These are phyloP conservation scores for Conops quadrifasciatus DNA, from an alignment of 2,888 invertebrate genomes.

Conservation along the genomic window DNA sequence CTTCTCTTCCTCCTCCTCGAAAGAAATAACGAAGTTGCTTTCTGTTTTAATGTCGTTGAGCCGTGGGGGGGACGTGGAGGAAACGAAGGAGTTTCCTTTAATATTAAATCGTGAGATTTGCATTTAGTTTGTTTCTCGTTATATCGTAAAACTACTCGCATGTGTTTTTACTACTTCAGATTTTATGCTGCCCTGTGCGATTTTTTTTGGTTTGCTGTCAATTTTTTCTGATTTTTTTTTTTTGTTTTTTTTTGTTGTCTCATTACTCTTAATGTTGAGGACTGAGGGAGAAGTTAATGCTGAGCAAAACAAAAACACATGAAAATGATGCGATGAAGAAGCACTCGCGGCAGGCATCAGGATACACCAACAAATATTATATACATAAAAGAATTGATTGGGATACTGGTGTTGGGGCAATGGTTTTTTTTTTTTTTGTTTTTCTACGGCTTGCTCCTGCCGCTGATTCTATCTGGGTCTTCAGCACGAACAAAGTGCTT, in stretches of 20 bases:
- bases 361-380: background rate
- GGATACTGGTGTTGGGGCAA: background rate
- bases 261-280: too few species aligned
- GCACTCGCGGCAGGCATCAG: too few species aligned
- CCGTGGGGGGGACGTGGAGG: background rate
- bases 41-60: too few species aligned
- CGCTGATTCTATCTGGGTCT: background rate
- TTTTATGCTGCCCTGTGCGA: background rate
- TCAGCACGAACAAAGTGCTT: too few species aligned
- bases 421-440: background rate
- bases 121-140: constrained; percentile 2
- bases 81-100: background rate
- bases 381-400: background rate
- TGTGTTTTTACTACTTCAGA: background rate
- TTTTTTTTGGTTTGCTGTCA: background rate
- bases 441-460: background rate
- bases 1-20: too few species aligned
- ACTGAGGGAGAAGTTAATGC: too few species aligned
- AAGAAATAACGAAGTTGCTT: too few species aligned
- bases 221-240: background rate
- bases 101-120: constrained; percentile 20
- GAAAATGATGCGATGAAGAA: background rate
- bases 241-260: background rate
- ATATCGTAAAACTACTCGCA: background rate
- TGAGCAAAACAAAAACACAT: background rate